A percentile compares a stretch with the other conserved stretches of the same genome.
phyloP scores from a whole-genome alignment of 2,888 invertebrate genomes.

The Latrodectus elegans region DNA sequence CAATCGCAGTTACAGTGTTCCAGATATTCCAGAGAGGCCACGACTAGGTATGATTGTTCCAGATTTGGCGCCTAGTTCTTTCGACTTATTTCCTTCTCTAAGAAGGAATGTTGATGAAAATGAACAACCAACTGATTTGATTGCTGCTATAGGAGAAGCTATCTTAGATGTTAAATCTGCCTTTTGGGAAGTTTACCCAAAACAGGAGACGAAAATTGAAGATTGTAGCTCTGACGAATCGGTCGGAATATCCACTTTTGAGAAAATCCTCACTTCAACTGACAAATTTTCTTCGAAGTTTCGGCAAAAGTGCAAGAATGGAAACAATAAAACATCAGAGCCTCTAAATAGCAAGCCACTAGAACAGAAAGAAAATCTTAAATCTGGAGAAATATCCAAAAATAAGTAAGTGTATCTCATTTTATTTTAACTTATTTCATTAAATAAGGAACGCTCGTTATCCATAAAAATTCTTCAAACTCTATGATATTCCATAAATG shows the following conservation, averaged over 20 bases:
- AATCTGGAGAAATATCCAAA: neutral
- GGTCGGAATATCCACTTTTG: conserved; percentile 51
- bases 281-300: conserved; percentile 20
- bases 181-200: conserved; percentile 51
- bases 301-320: neutral
- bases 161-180: conserved; percentile 59
- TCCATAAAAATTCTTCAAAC: too few species aligned
- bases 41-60: conserved; percentile 28
- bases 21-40: neutral
- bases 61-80: conserved; percentile 28
- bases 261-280: conserved; percentile 48
- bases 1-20: neutral
- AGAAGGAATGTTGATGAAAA: conserved; percentile 27
- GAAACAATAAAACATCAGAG: conserved; percentile 11
- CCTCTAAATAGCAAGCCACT: neutral
- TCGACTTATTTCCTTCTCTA: conserved; percentile 28
- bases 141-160: conserved; percentile 58
- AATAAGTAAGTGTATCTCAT: conserved; percentile 15
- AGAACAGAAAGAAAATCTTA: conserved; percentile 12
- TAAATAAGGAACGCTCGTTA: too few species aligned
- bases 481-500: too few species aligned
- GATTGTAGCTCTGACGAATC: conserved; percentile 63
- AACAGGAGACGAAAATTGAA: conserved; percentile 44
- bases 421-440: too few species aligned
- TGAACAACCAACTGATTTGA: conserved; percentile 47